Percentiles rank a stretch among this genome's conserved stretches.
Conservation (phyloP, 2,113 vertebrate genomes). For the Microtus montanus region DNA sequence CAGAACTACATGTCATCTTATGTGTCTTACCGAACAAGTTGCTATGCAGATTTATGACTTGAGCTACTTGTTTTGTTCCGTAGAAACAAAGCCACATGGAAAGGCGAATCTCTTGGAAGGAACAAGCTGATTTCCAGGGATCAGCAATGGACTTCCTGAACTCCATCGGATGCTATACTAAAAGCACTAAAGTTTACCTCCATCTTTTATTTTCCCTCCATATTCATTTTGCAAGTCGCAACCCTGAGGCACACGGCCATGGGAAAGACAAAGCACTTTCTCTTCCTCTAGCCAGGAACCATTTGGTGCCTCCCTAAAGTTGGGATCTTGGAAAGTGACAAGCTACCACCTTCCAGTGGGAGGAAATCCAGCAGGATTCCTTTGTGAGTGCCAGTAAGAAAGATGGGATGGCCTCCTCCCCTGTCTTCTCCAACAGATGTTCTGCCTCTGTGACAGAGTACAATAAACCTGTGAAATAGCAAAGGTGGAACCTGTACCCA, state of each 20-base stretch:
- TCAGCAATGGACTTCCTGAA: neutral
- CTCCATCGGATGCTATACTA: neutral
- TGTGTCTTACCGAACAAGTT: neutral
- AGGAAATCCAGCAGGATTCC: slow-evolving; percentile 43
- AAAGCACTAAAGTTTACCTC: neutral
- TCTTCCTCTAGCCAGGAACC: neutral
- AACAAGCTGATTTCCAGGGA: neutral
- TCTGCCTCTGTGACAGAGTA: slow-evolving; percentile 57
- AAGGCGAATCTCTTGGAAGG: neutral
- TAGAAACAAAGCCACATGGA: neutral
- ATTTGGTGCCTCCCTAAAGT: neutral
- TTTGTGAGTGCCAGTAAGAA: slow-evolving; percentile 14
- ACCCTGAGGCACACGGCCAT: fast-evolving
- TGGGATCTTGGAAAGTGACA: slow-evolving; percentile 14
- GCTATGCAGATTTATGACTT: neutral
- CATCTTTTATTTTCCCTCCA: neutral
- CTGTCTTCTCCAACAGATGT: slow-evolving; percentile 27
- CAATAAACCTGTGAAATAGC: slow-evolving; percentile 61
- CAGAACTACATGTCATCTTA: neutral
- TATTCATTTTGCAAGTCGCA: neutral
- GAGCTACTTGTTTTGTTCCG: neutral
- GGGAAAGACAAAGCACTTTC: neutral
- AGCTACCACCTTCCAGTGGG: neutral
- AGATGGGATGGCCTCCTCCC: neutral
- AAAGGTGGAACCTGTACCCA: slow-evolving; percentile 22